Base-by-base conservation (phyloP, 2,113 vertebrate genomes). In the Spea bombifrons region DNA sequence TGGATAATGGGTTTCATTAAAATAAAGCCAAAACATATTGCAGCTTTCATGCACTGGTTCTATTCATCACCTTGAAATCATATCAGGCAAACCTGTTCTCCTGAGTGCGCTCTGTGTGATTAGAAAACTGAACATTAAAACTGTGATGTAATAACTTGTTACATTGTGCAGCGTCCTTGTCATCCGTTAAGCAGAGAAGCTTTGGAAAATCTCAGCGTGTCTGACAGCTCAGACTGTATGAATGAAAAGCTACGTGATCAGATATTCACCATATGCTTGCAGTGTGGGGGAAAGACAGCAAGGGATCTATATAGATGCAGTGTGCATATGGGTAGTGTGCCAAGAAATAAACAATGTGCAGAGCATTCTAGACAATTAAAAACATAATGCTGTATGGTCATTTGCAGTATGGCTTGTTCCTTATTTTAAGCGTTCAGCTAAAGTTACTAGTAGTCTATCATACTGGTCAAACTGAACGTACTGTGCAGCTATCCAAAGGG, bases 191-290 rank as follows among this genome's bases (percentile, higher is more conserved):
- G 78, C 48, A 30, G 55, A 61, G 66, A 45, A 73, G 69, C 8
- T 71, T 71, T 71, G 69, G 49, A 17, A 12, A 71, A 52, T 9
- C 45, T 5, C 52, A 80, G 77, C 53, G 63, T n/a, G 64, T 73
- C 78, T 80, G 78, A 80, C 78, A 80, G 78, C 78, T 80, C 72
- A 66, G 48, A 68, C 45, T 48, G 71, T 80, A n/a, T 74, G 71
- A 80, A 74, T 74, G 78, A 49, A 55, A 9, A 68, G 50, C 71
- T 74, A 68, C 68, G 74, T 50, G 64, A 80, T 73, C 66, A 74
- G 64, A 80, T 80, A 80, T 80, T 80, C 78, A 80, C 78, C 78
- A 80, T 80, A 80, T 80, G 78, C 74, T 80, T 71, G 68, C 49
- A 74, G 78, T 74, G 78, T 68, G 71, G 70, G 71, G 71, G 71